Percentiles rank a stretch among this genome's conserved stretches.
Evolutionary conservation across 1,140 invertebrate genomes (phyloP).

Genomic region (Bombus superbus): DNA sequence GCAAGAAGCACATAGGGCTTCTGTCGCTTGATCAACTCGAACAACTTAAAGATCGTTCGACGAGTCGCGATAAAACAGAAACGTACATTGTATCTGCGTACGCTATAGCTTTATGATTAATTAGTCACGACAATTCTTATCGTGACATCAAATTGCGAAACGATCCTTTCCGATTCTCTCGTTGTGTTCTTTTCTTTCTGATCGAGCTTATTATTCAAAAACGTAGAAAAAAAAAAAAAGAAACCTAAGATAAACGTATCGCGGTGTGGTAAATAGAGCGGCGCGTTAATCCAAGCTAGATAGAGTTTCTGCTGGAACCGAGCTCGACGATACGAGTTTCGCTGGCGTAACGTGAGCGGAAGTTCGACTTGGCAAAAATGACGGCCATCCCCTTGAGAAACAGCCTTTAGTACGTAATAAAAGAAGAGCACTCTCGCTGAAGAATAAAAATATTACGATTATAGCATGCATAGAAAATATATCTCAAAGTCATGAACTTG

Average conservation of each 20-base stretch:
- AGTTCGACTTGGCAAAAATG: conserved; percentile 14
- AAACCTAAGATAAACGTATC: conserved; percentile 1
- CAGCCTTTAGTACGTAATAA: neutral
- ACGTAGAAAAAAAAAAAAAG: neutral
- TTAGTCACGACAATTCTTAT: conserved; percentile 42
- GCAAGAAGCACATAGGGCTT: neutral
- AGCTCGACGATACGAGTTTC: neutral
- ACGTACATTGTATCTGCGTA: no score
- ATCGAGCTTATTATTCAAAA: conserved; percentile 6
- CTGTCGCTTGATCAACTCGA: no score
- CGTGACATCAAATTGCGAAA: conserved; percentile 59
- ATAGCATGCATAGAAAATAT: neutral
- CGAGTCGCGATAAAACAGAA: neutral
- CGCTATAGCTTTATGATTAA: no score
- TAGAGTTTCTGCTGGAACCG: conserved; percentile 25
- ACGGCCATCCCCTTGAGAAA: neutral
- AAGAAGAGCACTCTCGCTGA: neutral
- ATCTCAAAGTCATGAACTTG: neutral
- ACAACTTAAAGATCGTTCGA: neutral
- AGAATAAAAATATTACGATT: neutral
- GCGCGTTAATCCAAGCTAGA: conserved; percentile 16
- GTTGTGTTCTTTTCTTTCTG: neutral
- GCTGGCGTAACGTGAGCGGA: conserved; percentile 3
- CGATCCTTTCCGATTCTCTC: neutral
- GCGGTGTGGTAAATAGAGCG: conserved; percentile 9